Conservation (phyloP, 1,140 invertebrate species). For the Prorops nasuta region DNA sequence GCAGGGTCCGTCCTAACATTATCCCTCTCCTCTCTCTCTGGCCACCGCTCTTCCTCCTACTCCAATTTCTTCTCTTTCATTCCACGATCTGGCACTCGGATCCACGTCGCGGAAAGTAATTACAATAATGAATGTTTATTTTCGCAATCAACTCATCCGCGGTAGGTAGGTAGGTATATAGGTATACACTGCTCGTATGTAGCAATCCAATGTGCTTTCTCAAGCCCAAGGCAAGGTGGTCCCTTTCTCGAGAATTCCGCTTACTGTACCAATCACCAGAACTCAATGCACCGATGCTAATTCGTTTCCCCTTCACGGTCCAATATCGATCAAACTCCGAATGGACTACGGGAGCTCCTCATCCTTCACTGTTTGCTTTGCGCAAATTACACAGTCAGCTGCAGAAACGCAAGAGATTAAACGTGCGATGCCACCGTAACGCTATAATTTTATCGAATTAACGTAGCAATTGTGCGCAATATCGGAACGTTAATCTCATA, state of each 20-base stretch:
- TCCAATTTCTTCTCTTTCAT: too few relatives aligned
- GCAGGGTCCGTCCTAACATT: neutral
- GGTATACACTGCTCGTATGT: too few relatives aligned
- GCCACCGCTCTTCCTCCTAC: neutral
- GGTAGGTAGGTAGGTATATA: constrained; percentile 43
- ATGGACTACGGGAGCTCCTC: too few relatives aligned
- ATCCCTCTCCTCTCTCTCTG: neutral
- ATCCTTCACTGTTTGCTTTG: too few relatives aligned
- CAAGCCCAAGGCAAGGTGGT: neutral
- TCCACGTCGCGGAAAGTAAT: constrained; percentile 44
- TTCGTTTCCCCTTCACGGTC: neutral
- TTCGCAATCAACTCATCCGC: constrained; percentile 43
- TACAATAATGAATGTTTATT: constrained; percentile 51
- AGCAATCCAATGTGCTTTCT: too few relatives aligned
- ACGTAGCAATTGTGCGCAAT: too few relatives aligned
- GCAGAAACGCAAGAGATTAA: too few relatives aligned
- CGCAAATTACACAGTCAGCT: too few relatives aligned
- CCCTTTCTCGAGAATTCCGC: neutral
- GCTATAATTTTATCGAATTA: too few relatives aligned
- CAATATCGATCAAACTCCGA: too few relatives aligned
- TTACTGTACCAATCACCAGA: neutral
- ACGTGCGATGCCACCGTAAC: too few relatives aligned
- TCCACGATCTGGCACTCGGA: constrained; percentile 11
- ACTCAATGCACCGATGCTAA: neutral
- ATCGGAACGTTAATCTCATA: too few relatives aligned